Evolutionary conservation across 2,113 vertebrate genomes (phyloP).

Genomic region (Thermophis baileyi): DNA sequence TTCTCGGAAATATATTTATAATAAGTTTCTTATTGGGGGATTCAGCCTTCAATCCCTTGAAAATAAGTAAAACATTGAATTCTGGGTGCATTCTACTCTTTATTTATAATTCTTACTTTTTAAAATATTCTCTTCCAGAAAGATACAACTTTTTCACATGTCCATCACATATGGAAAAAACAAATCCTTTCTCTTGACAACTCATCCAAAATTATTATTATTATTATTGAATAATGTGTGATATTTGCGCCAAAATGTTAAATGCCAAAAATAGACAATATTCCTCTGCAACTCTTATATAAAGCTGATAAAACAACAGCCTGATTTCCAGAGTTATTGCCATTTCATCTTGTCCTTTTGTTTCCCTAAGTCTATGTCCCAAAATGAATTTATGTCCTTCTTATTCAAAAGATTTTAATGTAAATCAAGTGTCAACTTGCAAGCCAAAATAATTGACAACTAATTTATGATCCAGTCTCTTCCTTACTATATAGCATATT

Average conservation of each 20-base stretch:
- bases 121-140: neutral
- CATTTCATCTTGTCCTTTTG: neutral
- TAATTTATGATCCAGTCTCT: neutral
- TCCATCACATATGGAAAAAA: neutral
- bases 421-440: neutral
- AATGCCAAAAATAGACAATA: neutral
- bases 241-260: neutral
- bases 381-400: neutral
- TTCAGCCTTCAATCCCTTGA: neutral
- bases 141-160: neutral
- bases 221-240: neutral
- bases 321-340: neutral
- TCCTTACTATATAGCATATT: neutral
- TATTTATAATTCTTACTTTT: neutral
- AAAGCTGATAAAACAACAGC: neutral
- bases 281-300: neutral
- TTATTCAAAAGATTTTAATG: neutral
- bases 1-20: neutral
- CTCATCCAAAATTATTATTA: neutral
- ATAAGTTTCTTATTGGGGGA: neutral
- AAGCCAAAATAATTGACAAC: neutral
- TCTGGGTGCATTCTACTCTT: neutral
- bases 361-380: neutral
- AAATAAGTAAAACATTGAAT: neutral
- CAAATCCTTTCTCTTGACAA: neutral